Percentiles rank a stretch among this genome's conserved stretches.
These are phyloP conservation scores for Hypotaenidia philippensis DNA, from an alignment of 2,797 vertebrate species.

Conservation along the genomic window DNA sequence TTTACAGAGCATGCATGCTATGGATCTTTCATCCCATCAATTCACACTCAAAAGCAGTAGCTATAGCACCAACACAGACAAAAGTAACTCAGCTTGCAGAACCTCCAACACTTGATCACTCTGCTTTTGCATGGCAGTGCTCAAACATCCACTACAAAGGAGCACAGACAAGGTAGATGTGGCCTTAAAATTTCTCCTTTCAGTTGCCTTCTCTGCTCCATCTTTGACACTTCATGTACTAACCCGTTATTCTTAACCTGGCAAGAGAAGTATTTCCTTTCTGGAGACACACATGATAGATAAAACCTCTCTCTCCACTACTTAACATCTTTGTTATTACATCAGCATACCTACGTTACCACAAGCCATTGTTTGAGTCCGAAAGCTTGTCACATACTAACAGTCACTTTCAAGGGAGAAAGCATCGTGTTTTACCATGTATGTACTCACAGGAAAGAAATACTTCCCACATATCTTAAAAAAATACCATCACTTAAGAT, in stretches of 20 bases:
- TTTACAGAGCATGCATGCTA: neutral
- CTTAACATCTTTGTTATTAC: constrained; percentile 23
- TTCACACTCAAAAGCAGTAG: neutral
- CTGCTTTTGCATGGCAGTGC: neutral
- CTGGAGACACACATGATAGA: constrained; percentile 13
- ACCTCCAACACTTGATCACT: neutral
- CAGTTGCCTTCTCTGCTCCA: constrained; percentile 17
- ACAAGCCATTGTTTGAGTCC: neutral
- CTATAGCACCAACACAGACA: neutral
- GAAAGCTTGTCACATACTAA: neutral
- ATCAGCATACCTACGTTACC: neutral
- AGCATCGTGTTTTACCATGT: neutral
- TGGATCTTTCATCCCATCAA: neutral
- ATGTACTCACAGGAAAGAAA: neutral
- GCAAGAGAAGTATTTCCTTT: constrained; percentile 44
- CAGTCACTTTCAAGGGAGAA: neutral
- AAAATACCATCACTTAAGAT: neutral
- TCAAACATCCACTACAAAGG: neutral
- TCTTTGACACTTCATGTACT: constrained; percentile 21
- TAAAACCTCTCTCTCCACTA: constrained; percentile 31
- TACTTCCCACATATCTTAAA: neutral
- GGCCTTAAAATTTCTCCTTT: neutral
- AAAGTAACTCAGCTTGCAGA: neutral
- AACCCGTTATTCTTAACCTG: neutral
- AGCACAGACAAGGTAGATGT: neutral